Conservation (phyloP, 2,113 vertebrate species). For the Maccullochella peelii region DNA sequence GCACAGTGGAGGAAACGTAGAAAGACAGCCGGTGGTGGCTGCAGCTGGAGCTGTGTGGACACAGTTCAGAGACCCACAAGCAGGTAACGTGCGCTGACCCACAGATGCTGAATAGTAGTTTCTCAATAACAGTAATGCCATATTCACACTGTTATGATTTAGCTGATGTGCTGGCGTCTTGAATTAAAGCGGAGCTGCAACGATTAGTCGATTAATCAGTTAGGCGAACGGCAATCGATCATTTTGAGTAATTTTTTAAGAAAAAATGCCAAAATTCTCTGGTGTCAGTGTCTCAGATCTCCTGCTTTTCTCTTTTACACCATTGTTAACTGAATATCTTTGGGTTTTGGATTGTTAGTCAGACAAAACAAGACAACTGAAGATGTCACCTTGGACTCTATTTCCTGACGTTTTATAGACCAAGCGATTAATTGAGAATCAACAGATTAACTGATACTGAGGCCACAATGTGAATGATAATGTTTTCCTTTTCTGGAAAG, state of each 20-base stretch:
- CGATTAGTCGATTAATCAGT: neutral
- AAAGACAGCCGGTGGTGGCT: conserved; percentile 86
- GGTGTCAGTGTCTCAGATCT: neutral
- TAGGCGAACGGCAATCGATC: no score
- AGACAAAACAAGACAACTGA: neutral
- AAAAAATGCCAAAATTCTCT: no score
- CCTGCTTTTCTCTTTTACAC: neutral
- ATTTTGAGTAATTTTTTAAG: no score
- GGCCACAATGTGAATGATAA: neutral
- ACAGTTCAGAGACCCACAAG: conserved; percentile 92
- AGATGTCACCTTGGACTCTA: neutral
- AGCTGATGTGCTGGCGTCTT: neutral
- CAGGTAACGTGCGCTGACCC: conserved; percentile 81
- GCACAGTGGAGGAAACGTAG: conserved; percentile 92
- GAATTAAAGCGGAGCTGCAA: neutral
- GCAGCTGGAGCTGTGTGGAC: conserved; percentile 89
- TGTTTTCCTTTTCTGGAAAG: no score
- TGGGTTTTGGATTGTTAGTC: neutral
- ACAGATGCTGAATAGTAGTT: neutral
- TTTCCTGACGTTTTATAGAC: no score
- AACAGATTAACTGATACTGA: no score
- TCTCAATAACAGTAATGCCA: neutral
- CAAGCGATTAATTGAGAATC: neutral
- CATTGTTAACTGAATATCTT: neutral
- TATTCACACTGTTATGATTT: neutral